Base-by-base conservation (phyloP, 2,888 invertebrate species). In the Limnephilus marmoratus region DNA sequence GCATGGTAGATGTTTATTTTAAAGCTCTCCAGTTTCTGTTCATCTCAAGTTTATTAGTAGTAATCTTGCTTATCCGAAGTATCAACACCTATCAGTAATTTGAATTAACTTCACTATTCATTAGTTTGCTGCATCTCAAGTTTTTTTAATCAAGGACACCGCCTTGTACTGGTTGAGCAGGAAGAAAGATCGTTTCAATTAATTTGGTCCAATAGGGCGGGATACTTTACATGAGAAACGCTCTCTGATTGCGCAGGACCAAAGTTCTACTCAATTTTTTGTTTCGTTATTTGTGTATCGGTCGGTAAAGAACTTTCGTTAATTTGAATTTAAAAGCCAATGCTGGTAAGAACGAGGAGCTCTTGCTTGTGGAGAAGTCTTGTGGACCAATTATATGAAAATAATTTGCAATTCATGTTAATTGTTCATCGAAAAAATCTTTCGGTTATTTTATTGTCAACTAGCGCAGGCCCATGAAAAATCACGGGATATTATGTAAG, bases 101-200 rank as follows among this genome's bases (percentile, higher is more conserved):
- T 53, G 2, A 53, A 53, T 18, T 3, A 15, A 15, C 53, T 53
- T 53, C 18, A 53, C 5, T 53, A 11, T 53, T 11, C 53, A 15
- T 15, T 0, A 53, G 13, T 53, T 53, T 13, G 15, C 18, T 53
- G 53, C 53, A 18, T 53, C 53, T 53, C 53, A 3, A 15, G 53
- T 53, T 68, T 68, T 53, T 68, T 68, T 49, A 68, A 68, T 68
- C 24, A 68, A 24, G 53, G 53, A 7, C 49, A 34, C 3, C 0
- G 37, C 68, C 88, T 37, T 88, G 2, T 68, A 31, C 80, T 18
- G 31, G 68, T 86, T 86, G 13, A 81, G 24, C 12, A 11, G 68
- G 88, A 88, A 37, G 88, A 88, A 88, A 88, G 80, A 41, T 88
- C 34, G 15, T 88, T 88, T 80, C 88, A 88, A 88, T 88, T 88